Conservation (phyloP, 2,888 invertebrate species). For the Drosophila mercatorum region DNA sequence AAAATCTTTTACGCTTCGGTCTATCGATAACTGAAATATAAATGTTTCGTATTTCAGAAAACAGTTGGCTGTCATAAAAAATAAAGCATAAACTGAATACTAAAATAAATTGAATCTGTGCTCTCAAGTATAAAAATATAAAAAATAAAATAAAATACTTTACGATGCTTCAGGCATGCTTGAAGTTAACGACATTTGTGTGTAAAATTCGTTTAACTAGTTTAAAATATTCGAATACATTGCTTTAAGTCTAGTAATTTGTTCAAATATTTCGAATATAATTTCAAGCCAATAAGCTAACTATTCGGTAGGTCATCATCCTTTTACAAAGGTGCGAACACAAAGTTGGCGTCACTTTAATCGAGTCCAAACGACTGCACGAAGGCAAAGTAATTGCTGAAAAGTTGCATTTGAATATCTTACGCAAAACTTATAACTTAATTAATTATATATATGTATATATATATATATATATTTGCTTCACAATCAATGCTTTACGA, state of each 20-base stretch:
- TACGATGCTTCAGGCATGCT: conserved; percentile 6
- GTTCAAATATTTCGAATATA: conserved; percentile 24
- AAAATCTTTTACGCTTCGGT: background rate
- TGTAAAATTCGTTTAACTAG: conserved; percentile 42
- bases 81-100: conserved; percentile 7
- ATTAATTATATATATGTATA: background rate
- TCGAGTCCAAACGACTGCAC: conserved; percentile 13
- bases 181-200: conserved; percentile 4
- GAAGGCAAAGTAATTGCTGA: conserved; percentile 30
- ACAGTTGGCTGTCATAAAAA: conserved; percentile 43
- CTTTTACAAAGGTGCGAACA: conserved; percentile 64
- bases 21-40: background rate
- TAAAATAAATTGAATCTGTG: conserved; percentile 1
- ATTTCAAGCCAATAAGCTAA: conserved; percentile 32
- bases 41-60: background rate
- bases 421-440: conserved; percentile 28
- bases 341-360: conserved; percentile 49
- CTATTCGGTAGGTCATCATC: conserved; percentile 29
- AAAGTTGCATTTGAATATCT: conserved; percentile 23
- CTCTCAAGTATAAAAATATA: conserved; percentile 7
- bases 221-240: conserved; percentile 31
- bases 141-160: conserved; percentile 8
- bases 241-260: conserved; percentile 19
- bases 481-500: conserved; percentile 13
- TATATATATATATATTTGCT: background rate